A percentile compares a stretch with the other conserved stretches of the same genome.
These are phyloP conservation scores for Heteromormyrus szaboi DNA, from an alignment of 2,797 vertebrate genomes.

Conservation along the genomic window DNA sequence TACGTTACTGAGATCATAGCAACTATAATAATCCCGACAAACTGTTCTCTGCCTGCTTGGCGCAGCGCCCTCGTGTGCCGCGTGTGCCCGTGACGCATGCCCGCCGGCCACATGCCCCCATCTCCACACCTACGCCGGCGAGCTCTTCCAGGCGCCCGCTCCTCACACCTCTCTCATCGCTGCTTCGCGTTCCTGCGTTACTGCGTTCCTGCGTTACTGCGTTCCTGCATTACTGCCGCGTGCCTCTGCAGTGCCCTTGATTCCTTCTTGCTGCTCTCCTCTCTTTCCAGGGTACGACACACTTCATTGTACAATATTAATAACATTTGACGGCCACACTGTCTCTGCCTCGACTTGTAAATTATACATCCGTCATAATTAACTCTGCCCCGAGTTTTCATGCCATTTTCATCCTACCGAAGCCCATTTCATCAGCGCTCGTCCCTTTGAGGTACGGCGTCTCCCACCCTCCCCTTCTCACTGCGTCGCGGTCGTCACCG, in stretches of 20 bases:
- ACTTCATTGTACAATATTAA: conserved; percentile 8
- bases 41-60: neutral
- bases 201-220: neutral
- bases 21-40: neutral
- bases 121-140: neutral
- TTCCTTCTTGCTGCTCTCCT: neutral
- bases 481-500: neutral
- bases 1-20: neutral
- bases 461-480: neutral
- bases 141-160: neutral
- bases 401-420: neutral
- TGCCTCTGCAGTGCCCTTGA: neutral
- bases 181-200: neutral
- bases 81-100: neutral
- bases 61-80: neutral
- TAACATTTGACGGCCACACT: neutral
- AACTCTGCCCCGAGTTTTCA: conserved; percentile 32
- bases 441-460: neutral
- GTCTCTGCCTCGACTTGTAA: conserved; percentile 42
- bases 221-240: neutral
- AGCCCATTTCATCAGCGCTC: neutral
- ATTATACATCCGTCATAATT: conserved; percentile 57
- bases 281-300: neutral
- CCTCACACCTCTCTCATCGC: neutral
- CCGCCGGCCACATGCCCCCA: neutral